Conservation (phyloP, 2,888 invertebrate genomes). For the Saturnia pavonia region DNA sequence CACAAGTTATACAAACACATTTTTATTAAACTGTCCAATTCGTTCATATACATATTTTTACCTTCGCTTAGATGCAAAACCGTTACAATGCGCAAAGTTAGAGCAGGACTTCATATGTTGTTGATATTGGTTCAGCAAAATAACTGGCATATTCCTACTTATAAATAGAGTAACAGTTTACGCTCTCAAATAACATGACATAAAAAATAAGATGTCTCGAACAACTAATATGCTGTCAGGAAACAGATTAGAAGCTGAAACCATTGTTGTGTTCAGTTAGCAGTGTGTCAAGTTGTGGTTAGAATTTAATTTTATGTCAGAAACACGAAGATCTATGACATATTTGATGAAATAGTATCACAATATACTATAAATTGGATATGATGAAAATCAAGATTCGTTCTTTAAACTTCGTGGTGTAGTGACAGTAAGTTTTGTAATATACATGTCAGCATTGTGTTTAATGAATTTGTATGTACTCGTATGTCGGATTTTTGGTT, state of each 20-base stretch:
- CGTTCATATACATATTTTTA: too few species aligned
- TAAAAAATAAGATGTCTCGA: background rate
- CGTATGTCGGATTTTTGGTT: too few species aligned
- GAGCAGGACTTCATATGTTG: too few species aligned
- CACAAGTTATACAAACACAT: too few species aligned
- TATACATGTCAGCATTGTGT: too few species aligned
- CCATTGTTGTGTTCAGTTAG: background rate
- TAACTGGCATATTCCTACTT: background rate
- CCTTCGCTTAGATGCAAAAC: too few species aligned
- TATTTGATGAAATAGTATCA: background rate
- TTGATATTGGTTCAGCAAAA: background rate
- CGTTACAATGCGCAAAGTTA: too few species aligned
- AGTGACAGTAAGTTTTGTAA: too few species aligned
- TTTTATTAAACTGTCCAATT: too few species aligned
- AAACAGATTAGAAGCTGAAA: background rate
- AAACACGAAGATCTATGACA: background rate
- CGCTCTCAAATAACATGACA: background rate
- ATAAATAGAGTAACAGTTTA: background rate
- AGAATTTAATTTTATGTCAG: conserved; percentile 5
- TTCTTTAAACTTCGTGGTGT: background rate
- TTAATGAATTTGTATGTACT: too few species aligned
- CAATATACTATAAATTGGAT: background rate
- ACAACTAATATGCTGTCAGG: background rate
- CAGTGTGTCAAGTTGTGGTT: background rate
- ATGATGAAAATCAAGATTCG: background rate